phyloP scores from a whole-genome alignment of 2,113 vertebrate genomes.

The Pyxicephalus adspersus region DNA sequence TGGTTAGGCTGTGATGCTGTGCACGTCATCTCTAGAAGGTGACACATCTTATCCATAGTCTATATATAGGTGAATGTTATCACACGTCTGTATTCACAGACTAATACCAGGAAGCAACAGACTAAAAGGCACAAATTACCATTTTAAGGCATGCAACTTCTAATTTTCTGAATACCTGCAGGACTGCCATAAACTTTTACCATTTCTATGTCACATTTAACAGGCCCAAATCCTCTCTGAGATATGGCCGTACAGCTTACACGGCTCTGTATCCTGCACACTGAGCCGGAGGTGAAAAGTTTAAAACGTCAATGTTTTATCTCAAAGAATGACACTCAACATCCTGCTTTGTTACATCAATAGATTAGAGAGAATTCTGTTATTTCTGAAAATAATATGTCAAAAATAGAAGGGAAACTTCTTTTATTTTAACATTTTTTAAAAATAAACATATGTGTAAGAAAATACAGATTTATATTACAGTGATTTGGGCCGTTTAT shows the following conservation, averaged over 20 bases:
- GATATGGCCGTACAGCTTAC: slow-evolving; percentile 72
- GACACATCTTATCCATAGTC: too few species aligned
- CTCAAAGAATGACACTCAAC: slow-evolving; percentile 31
- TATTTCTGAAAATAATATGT: neutral
- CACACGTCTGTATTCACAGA: too few species aligned
- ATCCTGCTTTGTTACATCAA: slow-evolving; percentile 12
- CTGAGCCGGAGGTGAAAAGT: slow-evolving; percentile 27
- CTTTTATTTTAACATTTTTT: neutral
- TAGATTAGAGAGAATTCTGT: neutral
- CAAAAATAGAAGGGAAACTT: neutral
- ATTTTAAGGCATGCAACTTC: slow-evolving; percentile 11
- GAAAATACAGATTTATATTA: neutral
- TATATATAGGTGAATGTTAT: too few species aligned
- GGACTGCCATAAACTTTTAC: neutral
- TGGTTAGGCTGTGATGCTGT: too few species aligned
- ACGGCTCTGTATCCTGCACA: slow-evolving; percentile 65
- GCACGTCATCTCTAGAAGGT: too few species aligned
- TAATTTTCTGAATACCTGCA: slow-evolving; percentile 57
- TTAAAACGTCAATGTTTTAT: slow-evolving; percentile 47
- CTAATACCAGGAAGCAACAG: neutral
- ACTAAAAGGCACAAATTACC: slow-evolving; percentile 9
- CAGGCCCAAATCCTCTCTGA: neutral
- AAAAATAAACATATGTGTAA: neutral
- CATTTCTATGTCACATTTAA: neutral
- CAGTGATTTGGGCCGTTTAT: too few species aligned